Evolutionary conservation across 1,140 invertebrate species (phyloP).

Genomic region (Augochlora pura): DNA sequence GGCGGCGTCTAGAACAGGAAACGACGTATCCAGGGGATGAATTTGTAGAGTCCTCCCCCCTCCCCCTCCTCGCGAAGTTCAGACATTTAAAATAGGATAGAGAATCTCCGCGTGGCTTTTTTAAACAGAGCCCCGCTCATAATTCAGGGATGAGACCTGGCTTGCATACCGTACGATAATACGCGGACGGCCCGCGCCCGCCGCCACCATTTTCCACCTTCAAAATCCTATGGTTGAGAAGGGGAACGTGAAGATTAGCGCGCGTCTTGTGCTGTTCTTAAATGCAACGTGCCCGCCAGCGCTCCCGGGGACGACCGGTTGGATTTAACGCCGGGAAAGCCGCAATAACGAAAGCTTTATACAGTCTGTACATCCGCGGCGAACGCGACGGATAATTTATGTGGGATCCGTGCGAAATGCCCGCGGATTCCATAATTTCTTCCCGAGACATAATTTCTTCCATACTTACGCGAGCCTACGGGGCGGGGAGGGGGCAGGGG

Average conservation of each 20-base stretch:
- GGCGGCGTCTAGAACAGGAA: not conserved
- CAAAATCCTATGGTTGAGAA: conserved; percentile 7
- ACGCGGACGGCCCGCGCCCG: not conserved
- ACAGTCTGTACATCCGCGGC: not conserved
- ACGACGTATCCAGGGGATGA: not conserved
- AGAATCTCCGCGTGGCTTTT: not conserved
- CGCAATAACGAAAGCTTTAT: conserved; percentile 41
- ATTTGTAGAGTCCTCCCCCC: not conserved
- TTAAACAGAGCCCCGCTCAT: not conserved
- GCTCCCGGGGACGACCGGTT: conserved; percentile 6
- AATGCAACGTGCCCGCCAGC: conserved; percentile 44
- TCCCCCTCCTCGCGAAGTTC: not conserved
- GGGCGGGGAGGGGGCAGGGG: too few species aligned
- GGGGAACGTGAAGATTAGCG: conserved; percentile 43
- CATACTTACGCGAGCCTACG: not conserved
- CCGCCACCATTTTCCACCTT: not conserved
- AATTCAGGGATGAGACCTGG: not conserved
- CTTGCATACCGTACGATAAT: conserved; percentile 28
- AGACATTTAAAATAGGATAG: not conserved
- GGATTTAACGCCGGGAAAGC: conserved; percentile 20
- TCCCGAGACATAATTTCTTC: not conserved
- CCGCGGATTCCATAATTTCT: conserved; percentile 28
- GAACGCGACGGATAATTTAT: conserved; percentile 25
- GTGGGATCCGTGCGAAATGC: conserved; percentile 22
- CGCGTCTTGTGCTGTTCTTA: conserved; percentile 36